Base-by-base conservation (phyloP, 92 coral and sea anemone species). In the Parazoanthus darwini region DNA sequence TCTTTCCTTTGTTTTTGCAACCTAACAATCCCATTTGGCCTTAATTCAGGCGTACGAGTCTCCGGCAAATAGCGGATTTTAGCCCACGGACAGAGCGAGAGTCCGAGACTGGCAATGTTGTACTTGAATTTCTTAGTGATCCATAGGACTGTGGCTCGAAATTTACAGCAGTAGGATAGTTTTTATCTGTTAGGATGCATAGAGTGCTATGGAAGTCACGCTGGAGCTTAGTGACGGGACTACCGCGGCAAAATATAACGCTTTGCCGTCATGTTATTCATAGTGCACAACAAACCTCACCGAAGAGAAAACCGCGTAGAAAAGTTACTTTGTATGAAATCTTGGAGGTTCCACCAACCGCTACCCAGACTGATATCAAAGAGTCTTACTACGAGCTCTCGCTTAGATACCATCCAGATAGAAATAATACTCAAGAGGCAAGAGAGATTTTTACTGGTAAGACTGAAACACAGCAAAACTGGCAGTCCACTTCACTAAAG, bases 361-460 rank as follows among this genome's bases (percentile, higher is more conserved):
- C 99, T 0, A 95, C 99, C 46, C 99, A 94, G 67, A 88, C 80
- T 56, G 98, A 96, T 51, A 95, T 96, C 85, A 96, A 95, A 88
- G 80, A 87, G 48, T 95, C 96, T 7, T 96, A 95, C 36, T 96
- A 95, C 88, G 98, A 95, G 42, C 81, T 95, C 77, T 95, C 99
- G 35, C 54, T 95, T 80, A 92, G 88, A 50, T 94, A 92, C 82
- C 99, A 96, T 54, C 99, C 99, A 18, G 99, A 96, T 54, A 89
- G 85, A 8, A 96, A 90, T 68, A 90, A 79, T 23, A 86, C 89
- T 71, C 85, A 26, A 42, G 92, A 88, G 78, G 91, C 94, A 65
- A 84, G 91, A 26, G 91, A 92, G 37, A 78, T 46, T 39, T 96
- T 96, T 80, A 82, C 93, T 87, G 99, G 99, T 96, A 89, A 51